Percentiles rank a stretch among this genome's conserved stretches.
These are phyloP conservation scores for Piezodorus guildinii DNA, from an alignment of 1,140 invertebrate species.

Conservation along the genomic window DNA sequence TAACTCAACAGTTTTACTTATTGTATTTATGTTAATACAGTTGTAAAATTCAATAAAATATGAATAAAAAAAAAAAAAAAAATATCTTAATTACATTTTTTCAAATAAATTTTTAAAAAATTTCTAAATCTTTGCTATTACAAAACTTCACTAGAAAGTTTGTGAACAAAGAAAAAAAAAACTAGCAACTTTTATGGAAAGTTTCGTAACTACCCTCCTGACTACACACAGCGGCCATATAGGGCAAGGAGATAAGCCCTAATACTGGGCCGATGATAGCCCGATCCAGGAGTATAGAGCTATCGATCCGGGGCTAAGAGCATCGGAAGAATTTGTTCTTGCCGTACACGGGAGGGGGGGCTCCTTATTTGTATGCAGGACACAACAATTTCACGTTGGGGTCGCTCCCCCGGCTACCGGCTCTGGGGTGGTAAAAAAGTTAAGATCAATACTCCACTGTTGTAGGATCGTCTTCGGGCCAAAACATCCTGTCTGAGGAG, in stretches of 20 bases:
- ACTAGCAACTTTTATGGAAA: no score
- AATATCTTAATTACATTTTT: no score
- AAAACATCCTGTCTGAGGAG: constrained; percentile 1
- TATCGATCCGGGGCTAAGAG: constrained; percentile 24
- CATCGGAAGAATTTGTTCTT: constrained; percentile 24
- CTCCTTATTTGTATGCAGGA: constrained; percentile 31
- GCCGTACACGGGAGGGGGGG: constrained; percentile 11
- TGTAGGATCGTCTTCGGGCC: constrained; percentile 25
- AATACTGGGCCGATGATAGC: background rate
- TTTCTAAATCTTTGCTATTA: no score
- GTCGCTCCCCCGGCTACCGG: constrained; percentile 17
- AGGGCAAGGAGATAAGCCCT: background rate
- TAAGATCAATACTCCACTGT: constrained; percentile 28
- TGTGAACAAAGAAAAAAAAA: no score
- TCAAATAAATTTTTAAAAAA: no score
- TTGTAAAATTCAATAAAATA: no score
- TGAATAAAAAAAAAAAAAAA: no score
- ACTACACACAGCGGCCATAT: background rate
- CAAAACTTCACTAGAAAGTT: no score
- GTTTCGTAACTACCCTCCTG: no score
- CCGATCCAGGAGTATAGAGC: background rate
- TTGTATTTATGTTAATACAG: no score
- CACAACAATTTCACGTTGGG: constrained; percentile 31
- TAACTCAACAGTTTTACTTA: no score
- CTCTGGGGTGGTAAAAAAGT: constrained; percentile 26